Base-by-base conservation (phyloP, 2,888 invertebrate genomes). In the Agriopis aurantiaria region DNA sequence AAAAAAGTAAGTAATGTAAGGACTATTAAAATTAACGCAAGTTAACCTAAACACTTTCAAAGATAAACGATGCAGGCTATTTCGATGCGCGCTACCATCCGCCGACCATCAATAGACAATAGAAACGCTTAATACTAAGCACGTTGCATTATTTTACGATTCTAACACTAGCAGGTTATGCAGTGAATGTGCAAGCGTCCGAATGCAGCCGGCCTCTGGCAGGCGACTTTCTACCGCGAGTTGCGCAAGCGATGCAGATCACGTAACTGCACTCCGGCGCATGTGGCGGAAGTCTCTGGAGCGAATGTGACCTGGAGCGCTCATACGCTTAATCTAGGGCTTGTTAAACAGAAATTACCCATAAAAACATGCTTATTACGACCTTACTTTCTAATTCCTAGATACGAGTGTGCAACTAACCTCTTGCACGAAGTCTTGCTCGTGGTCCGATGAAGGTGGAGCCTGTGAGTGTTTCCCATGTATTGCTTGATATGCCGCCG, bases 401-500 rank as follows among this genome's bases (percentile, higher is more conserved):
- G 59, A 73, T 66, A 61, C 65, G 59, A 66, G 57, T 40, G 60
- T 48, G 17, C 69, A 61, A 80, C 92, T 93, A 88, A 98, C 98
- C 96, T 98, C 98, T 95, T 97, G 97, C 88, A 96, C 96, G 87
- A 98, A 97, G 91, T 98, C 97, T 67, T 97, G 96, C 90, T 97
- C 97, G 81, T 91, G 93, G 83, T 92, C 94, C 69, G 93, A 90
- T 60, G 93, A 90, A 63, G 93, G 91, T 69, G 92, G 90, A 75
- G 91, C 86, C 78, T 93, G 91, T 66, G 92, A 88, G 57, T 93
- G 92, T 82, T 93, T 95, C 73, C 97, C 97, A 85, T 98, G 97
- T 91, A 98, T 97, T 78, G 98, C 98, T 88, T 98, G 98, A 90
- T 98, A 98, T 64, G 98, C 98, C 69, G 98, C 98, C 72, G 98